These are phyloP conservation scores for Spodoptera picta DNA, from an alignment of 2,888 invertebrate genomes.

Conservation along the genomic window DNA sequence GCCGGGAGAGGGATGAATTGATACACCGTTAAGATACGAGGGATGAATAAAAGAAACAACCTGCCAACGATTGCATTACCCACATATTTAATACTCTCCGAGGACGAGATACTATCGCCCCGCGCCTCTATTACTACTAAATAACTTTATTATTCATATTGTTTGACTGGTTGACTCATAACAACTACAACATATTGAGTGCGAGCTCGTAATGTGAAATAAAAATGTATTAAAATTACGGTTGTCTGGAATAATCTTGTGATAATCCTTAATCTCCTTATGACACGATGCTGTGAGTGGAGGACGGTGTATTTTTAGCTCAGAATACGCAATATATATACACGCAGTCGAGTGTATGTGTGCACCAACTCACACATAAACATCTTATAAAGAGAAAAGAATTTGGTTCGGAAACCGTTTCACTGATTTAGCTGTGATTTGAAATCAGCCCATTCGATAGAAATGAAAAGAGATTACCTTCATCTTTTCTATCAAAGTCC, in stretches of 20 bases:
- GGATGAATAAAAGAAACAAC: constrained; percentile 51
- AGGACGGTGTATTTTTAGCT: constrained; percentile 1
- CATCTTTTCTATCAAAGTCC: constrained; percentile 21
- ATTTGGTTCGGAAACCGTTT: constrained; percentile 10
- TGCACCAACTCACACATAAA: neutral
- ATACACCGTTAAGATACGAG: constrained; percentile 55
- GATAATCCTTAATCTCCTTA: neutral
- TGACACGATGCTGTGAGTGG: neutral
- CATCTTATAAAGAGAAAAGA: constrained; percentile 1
- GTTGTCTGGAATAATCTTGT: no score
- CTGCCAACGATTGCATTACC: constrained; percentile 48
- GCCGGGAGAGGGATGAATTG: constrained; percentile 41
- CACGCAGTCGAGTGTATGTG: neutral
- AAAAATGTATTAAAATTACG: neutral
- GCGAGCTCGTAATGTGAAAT: neutral
- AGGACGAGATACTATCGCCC: constrained; percentile 34
- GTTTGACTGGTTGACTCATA: no score
- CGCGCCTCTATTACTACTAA: constrained; percentile 19
- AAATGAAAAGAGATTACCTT: constrained; percentile 27
- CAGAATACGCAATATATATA: no score
- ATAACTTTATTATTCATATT: neutral
- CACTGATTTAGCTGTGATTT: constrained; percentile 30
- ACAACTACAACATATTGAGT: neutral
- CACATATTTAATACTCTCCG: constrained; percentile 42
- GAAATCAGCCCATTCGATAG: constrained; percentile 14